Percentiles rank a stretch among this genome's conserved stretches.
These are phyloP conservation scores for Sinocyclocheilus rhinocerous DNA, from an alignment of 2,113 vertebrate species.

Conservation along the genomic window DNA sequence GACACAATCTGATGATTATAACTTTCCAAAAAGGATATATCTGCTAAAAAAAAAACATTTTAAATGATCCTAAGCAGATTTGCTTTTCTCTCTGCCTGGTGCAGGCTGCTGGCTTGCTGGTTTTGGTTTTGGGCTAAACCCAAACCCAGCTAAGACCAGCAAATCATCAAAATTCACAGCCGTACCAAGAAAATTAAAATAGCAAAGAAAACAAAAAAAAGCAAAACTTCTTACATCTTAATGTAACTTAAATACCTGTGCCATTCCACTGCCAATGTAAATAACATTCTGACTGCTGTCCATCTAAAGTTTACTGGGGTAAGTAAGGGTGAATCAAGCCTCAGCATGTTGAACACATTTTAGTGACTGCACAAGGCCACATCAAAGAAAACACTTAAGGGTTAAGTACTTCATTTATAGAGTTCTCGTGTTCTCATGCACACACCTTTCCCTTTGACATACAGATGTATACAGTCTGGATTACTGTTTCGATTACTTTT, in stretches of 20 bases:
- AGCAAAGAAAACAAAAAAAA: background rate
- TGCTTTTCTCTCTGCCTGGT: background rate
- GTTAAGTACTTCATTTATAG: slow-evolving; percentile 27
- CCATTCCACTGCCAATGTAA: background rate
- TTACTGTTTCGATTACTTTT: background rate
- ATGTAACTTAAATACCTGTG: background rate
- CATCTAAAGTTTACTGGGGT: background rate
- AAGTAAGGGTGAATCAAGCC: slow-evolving; percentile 17
- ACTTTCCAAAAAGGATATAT: background rate
- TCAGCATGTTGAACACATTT: slow-evolving; percentile 43
- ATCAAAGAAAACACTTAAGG: background rate
- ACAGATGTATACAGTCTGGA: background rate
- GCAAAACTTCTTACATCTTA: background rate
- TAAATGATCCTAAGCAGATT: background rate
- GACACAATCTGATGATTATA: background rate
- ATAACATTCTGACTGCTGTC: background rate
- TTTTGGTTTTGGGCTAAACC: background rate
- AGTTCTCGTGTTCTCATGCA: slow-evolving; percentile 15
- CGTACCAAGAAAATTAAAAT: too few species aligned
- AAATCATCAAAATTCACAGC: background rate
- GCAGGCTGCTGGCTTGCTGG: background rate
- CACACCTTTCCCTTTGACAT: background rate
- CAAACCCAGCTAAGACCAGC: background rate
- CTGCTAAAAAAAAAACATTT: too few species aligned
- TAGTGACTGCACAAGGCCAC: background rate